phyloP scores from a whole-genome alignment of 2,888 invertebrate genomes.

The Pheosia gnoma region DNA sequence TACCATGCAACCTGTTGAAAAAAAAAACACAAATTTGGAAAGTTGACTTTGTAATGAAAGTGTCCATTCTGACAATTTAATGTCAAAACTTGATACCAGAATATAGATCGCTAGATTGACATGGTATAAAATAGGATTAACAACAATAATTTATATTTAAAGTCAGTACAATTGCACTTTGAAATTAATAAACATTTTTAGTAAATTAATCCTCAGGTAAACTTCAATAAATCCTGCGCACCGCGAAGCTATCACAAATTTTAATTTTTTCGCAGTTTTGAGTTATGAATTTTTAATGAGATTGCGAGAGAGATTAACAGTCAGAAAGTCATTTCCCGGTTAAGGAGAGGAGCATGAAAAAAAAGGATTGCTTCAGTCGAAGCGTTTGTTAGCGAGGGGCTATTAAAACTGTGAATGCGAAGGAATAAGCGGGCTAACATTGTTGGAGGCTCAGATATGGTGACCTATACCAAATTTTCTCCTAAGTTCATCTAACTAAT shows the following conservation, averaged over 20 bases:
- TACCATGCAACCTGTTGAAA: not conserved
- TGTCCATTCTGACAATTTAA: too few species aligned
- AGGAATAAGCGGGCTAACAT: not conserved
- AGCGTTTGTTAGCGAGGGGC: constrained; percentile 72
- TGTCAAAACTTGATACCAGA: too few species aligned
- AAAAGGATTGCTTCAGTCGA: constrained; percentile 73
- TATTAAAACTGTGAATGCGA: constrained; percentile 39
- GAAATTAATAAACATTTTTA: not conserved
- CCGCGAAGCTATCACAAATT: constrained; percentile 64
- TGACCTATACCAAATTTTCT: too few species aligned
- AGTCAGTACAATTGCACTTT: too few species aligned
- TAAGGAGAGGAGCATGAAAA: constrained; percentile 73
- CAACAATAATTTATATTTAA: too few species aligned
- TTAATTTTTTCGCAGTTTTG: constrained; percentile 82
- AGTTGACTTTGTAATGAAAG: too few species aligned
- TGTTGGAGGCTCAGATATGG: too few species aligned
- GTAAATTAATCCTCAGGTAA: constrained; percentile 16
- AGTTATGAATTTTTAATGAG: constrained; percentile 87
- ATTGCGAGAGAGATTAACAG: constrained; percentile 85
- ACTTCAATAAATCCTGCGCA: constrained; percentile 15
- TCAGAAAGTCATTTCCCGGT: constrained; percentile 85
- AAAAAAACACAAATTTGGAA: too few species aligned
- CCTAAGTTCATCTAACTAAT: too few species aligned
- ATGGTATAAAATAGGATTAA: too few species aligned
- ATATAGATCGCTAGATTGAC: too few species aligned